Percentiles rank a stretch among this genome's conserved stretches.
Evolutionary conservation across 2,888 invertebrate species (phyloP).

Genomic region (Calameuta idolon): DNA sequence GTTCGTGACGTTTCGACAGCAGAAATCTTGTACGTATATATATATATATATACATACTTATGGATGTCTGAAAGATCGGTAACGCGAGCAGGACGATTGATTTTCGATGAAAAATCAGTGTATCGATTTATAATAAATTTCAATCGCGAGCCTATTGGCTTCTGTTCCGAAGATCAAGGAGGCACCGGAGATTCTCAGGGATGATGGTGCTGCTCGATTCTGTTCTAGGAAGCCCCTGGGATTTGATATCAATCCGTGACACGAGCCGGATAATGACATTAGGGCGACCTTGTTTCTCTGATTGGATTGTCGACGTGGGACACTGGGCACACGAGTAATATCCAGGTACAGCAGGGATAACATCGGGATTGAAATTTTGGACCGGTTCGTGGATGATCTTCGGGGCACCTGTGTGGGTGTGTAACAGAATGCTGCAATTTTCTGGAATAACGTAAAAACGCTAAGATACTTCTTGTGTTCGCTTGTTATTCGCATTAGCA

Average conservation of each 20-base stretch:
- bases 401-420: no score
- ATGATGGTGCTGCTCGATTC: not conserved
- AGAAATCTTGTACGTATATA: not conserved
- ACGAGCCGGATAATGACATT: slow-evolving; percentile 54
- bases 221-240: slow-evolving; percentile 35
- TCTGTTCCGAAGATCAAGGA: not conserved
- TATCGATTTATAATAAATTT: not conserved
- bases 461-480: slow-evolving; percentile 63
- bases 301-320: slow-evolving; percentile 51
- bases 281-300: slow-evolving; percentile 57
- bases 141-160: not conserved
- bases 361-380: not conserved
- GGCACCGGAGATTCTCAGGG: not conserved
- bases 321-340: slow-evolving; percentile 3
- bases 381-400: not conserved
- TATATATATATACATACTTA: not conserved
- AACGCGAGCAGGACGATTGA: not conserved
- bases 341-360: not conserved
- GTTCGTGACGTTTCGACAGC: not conserved
- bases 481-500: slow-evolving; percentile 64
- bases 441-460: slow-evolving; percentile 17
- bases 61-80: not conserved
- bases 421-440: not conserved
- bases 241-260: slow-evolving; percentile 54
- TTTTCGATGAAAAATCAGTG: not conserved